Evolutionary conservation across 2,113 vertebrate species (phyloP).

Genomic region (Riparia riparia): DNA sequence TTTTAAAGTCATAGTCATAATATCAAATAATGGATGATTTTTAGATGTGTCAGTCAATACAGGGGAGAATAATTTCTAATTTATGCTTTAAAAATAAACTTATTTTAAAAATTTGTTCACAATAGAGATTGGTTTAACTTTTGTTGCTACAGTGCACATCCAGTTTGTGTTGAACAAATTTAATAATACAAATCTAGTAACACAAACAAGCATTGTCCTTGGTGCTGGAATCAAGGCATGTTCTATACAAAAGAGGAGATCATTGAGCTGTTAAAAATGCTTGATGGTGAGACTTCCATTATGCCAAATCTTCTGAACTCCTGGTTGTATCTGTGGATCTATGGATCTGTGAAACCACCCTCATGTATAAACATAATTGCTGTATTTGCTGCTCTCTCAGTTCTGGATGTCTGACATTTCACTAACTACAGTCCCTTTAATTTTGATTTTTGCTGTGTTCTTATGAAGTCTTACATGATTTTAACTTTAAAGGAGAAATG

Average conservation of each 20-base stretch:
- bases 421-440: not conserved
- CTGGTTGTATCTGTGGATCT: not conserved
- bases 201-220: not conserved
- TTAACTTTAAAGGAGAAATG: not conserved
- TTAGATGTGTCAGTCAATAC: not conserved
- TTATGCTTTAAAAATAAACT: slow-evolving; percentile 26
- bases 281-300: not conserved
- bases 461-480: not conserved
- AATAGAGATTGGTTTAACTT: not conserved
- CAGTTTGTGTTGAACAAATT: slow-evolving; percentile 17
- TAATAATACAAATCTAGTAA: not conserved
- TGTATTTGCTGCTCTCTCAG: not conserved
- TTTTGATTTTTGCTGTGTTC: not conserved
- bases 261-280: not conserved
- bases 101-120: slow-evolving; percentile 13
- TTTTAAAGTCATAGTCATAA: not conserved
- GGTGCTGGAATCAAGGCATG: not conserved
- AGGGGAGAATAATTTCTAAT: not conserved
- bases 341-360: not conserved
- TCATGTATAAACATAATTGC: not conserved
- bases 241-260: not conserved
- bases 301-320: not conserved
- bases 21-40: not conserved
- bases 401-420: not conserved
- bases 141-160: not conserved